Conservation (phyloP, 2,888 invertebrate genomes). For the Panzeria rudis region DNA sequence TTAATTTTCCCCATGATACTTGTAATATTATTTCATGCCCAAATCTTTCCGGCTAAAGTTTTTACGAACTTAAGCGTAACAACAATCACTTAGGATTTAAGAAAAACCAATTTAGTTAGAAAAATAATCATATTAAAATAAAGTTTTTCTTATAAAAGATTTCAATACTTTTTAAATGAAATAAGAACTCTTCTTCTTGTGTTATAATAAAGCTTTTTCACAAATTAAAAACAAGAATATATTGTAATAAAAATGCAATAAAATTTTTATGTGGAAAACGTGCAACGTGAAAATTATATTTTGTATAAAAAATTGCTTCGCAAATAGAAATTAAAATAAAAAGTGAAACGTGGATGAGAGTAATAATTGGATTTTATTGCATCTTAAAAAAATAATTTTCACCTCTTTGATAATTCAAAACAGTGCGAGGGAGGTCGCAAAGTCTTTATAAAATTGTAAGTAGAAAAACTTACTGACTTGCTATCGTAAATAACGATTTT, state of each 20-base stretch:
- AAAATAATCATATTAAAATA: no score
- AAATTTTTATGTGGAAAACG: conserved; percentile 2
- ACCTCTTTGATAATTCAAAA: not conserved
- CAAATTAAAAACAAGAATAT: not conserved
- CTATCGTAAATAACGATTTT: no score
- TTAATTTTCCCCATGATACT: no score
- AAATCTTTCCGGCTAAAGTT: no score
- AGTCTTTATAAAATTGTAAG: not conserved
- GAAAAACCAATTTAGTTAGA: no score
- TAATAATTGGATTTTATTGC: not conserved
- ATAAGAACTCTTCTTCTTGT: not conserved
- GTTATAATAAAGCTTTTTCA: not conserved
- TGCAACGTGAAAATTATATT: not conserved
- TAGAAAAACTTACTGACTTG: no score
- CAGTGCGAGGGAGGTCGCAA: not conserved
- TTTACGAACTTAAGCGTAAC: no score
- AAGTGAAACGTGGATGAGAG: not conserved
- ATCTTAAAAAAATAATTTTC: not conserved
- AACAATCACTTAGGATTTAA: no score
- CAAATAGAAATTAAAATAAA: conserved; percentile 1
- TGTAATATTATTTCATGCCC: no score
- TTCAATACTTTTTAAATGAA: not conserved
- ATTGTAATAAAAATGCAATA: conserved; percentile 16
- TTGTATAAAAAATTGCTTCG: not conserved
- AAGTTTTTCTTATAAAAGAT: not conserved